Conservation (phyloP, 92 coral and sea anemone species). For the Blastomussa wellsi region DNA sequence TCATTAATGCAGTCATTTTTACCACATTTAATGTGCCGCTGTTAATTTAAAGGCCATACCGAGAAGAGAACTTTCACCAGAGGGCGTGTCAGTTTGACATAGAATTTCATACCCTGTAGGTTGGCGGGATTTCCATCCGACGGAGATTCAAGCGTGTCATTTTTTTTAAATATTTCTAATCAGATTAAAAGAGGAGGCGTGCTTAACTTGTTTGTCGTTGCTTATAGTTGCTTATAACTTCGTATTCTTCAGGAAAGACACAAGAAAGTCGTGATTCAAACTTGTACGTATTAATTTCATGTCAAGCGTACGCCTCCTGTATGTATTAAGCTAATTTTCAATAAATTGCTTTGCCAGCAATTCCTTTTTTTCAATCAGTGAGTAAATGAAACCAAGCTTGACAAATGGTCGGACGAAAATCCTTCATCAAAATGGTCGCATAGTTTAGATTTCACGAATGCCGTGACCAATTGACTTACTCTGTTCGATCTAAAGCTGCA, state of each 20-base stretch:
- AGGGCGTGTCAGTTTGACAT: constrained; percentile 14
- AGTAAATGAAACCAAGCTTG: not conserved
- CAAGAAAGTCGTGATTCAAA: not conserved
- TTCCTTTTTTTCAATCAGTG: not conserved
- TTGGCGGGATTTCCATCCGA: constrained; percentile 4
- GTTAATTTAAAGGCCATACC: not conserved
- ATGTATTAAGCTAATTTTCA: not conserved
- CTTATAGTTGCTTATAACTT: not conserved
- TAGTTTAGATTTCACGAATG: constrained; percentile 5
- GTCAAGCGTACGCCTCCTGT: no score
- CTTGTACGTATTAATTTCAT: not conserved
- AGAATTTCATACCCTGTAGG: not conserved
- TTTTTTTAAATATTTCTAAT: not conserved
- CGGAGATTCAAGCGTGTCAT: not conserved
- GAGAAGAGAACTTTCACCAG: not conserved
- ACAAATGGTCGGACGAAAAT: not conserved
- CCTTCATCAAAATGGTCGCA: not conserved
- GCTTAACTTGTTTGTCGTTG: not conserved
- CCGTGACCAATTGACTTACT: not conserved
- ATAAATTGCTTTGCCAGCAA: not conserved
- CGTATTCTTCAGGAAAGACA: not conserved
- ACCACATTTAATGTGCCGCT: constrained; percentile 28
- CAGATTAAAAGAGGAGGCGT: constrained; percentile 22
- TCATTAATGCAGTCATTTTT: not conserved
- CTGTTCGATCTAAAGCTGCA: no score